Base-by-base conservation (phyloP, 2,113 vertebrate species). In the Dissostichus mawsoni region DNA sequence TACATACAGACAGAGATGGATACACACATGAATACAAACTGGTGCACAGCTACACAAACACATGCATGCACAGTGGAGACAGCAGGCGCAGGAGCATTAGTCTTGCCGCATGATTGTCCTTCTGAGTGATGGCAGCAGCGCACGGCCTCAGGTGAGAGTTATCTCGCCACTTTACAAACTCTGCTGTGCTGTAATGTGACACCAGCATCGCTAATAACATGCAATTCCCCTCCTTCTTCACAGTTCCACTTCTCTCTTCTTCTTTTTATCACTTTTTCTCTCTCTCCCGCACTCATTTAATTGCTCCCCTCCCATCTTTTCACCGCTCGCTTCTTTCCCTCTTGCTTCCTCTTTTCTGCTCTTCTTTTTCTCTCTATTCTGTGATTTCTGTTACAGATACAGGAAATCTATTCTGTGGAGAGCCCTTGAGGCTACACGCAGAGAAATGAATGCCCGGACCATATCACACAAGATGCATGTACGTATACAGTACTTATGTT, bases 131-230 rank as follows among this genome's bases (percentile, higher is more conserved):
- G 76, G 80, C 25, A 25, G 67, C 36, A 2, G 75, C 53, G 16
- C 0, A 58, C 18, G 2, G 66, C 86, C 91, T 85, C 88, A 87
- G 84, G 92, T 89, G 80, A 88, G 89, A 78, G 68, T 82, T 86
- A 91, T 89, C 87, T 82, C 61, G 44, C 63, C 86, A 78, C 78
- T 90, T 87, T 87, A 86, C 76, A 77, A 89, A 89, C 77, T 84
- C 78, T 1, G 61, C 55, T 36, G 50, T 53, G 84, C 83, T 66
- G 80, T 88, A 87, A 89, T 82, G 67, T 86, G 77, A 88, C 82
- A 82, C 81, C 78, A 74, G 65, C 83, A 80, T 68, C 83, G 61
- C 75, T 89, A 88, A 91, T 91, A 81, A 87, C 83, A 80, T 76
- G 63, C 81, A 33, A 44, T 14, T 5, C 62, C 41, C 36, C 50